Evolutionary conservation across 2,888 invertebrate genomes (phyloP).

Genomic region (Folsomia manolachei): DNA sequence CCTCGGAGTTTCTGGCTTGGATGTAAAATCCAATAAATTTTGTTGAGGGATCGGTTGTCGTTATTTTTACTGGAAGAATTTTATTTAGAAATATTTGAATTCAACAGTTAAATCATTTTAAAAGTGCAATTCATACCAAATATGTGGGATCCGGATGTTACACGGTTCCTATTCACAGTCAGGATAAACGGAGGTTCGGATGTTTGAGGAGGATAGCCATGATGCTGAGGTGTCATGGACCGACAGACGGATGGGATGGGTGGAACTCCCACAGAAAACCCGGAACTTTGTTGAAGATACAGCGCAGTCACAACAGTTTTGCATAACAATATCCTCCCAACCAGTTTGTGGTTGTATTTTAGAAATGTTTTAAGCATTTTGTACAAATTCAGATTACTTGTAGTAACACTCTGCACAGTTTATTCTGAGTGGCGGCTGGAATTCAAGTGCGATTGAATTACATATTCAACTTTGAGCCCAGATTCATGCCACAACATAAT

Average conservation of each 20-base stretch:
- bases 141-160: constrained; percentile 5
- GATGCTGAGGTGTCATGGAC: constrained; percentile 21
- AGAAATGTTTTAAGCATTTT: too few relatives aligned
- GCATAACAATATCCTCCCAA: too few relatives aligned
- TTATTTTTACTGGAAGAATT: constrained; percentile 11
- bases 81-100: neutral
- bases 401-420: too few relatives aligned
- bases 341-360: too few relatives aligned
- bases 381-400: too few relatives aligned
- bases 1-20: constrained; percentile 19
- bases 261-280: constrained; percentile 21
- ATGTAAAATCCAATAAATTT: constrained; percentile 25
- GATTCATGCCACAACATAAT: too few relatives aligned
- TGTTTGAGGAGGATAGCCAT: constrained; percentile 16
- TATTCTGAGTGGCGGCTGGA: too few relatives aligned
- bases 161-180: neutral
- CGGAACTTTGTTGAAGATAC: too few relatives aligned
- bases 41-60: neutral
- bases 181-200: constrained; percentile 12
- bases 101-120: neutral
- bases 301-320: too few relatives aligned
- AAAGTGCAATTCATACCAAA: neutral
- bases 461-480: too few relatives aligned
- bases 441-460: too few relatives aligned
- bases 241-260: constrained; percentile 18